Percentiles rank a stretch among this genome's conserved stretches.
These are phyloP conservation scores for Lagorchestes hirsutus DNA, from an alignment of 2,797 vertebrate species.

Conservation along the genomic window DNA sequence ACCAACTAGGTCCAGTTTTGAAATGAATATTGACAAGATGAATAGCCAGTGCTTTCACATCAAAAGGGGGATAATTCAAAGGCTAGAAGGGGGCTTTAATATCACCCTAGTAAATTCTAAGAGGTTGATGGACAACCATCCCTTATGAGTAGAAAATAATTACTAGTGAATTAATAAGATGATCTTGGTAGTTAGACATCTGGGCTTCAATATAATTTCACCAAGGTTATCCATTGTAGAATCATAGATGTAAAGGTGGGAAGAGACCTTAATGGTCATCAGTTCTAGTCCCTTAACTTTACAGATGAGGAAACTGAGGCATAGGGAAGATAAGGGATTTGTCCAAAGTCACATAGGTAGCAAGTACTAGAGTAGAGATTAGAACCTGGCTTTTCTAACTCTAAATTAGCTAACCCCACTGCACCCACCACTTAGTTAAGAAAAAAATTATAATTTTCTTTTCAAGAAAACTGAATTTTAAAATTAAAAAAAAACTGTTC, in stretches of 20 bases:
- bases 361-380: not conserved
- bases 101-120: constrained; percentile 8
- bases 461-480: not conserved
- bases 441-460: not conserved
- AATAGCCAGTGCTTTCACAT: constrained; percentile 16
- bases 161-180: not conserved
- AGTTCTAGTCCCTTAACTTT: not conserved
- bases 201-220: not conserved
- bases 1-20: constrained; percentile 31
- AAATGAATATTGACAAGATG: constrained; percentile 30
- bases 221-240: not conserved
- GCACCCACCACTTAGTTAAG: not conserved
- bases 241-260: not conserved
- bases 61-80: not conserved
- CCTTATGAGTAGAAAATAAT: not conserved
- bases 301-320: not conserved
- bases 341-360: not conserved
- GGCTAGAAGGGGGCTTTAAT: constrained; percentile 11
- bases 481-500: not conserved
- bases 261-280: not conserved
- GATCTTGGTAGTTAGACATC: not conserved
- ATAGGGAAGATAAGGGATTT: not conserved
- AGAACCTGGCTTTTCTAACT: not conserved
- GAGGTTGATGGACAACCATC: not conserved
- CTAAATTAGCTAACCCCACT: not conserved